Conservation (phyloP, 1,140 invertebrate species). For the Cotesia vestalis region DNA sequence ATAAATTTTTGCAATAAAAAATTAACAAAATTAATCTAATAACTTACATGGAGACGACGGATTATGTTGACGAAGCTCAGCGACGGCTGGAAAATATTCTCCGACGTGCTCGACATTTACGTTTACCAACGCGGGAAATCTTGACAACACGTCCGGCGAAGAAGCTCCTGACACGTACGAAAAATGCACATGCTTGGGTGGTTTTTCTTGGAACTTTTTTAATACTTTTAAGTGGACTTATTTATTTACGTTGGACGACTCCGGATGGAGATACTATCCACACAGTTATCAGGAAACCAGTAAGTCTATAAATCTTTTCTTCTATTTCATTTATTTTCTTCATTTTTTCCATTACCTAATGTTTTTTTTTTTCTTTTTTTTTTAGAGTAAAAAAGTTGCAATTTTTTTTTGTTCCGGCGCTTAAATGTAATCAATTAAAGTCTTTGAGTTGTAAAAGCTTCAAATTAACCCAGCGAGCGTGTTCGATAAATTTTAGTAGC, state of each 20-base stretch:
- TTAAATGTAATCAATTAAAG: not conserved
- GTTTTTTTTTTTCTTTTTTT: no score
- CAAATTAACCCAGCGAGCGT: not conserved
- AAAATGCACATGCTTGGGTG: conserved; percentile 49
- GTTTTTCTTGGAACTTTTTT: conserved; percentile 51
- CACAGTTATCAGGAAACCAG: conserved; percentile 56
- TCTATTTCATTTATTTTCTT: not conserved
- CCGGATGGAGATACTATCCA: conserved; percentile 56
- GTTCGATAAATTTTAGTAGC: conserved; percentile 1
- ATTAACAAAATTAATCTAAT: conserved; percentile 21
- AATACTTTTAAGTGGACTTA: conserved; percentile 49
- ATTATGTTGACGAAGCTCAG: conserved; percentile 52
- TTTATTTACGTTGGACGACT: conserved; percentile 54
- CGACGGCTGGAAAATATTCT: conserved; percentile 52
- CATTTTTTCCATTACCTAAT: no score
- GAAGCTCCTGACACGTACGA: conserved; percentile 52
- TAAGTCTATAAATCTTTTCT: conserved; percentile 40
- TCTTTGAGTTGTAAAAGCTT: conserved; percentile 3
- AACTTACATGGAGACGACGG: conserved; percentile 48
- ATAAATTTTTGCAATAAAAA: not conserved
- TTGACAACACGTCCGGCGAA: conserved; percentile 52
- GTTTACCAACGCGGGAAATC: conserved; percentile 50
- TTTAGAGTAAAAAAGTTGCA: no score
- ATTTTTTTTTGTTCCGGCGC: not conserved
- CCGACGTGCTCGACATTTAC: conserved; percentile 53